phyloP scores from a whole-genome alignment of 1,140 invertebrate genomes.

The Drosophila paulistorum region DNA sequence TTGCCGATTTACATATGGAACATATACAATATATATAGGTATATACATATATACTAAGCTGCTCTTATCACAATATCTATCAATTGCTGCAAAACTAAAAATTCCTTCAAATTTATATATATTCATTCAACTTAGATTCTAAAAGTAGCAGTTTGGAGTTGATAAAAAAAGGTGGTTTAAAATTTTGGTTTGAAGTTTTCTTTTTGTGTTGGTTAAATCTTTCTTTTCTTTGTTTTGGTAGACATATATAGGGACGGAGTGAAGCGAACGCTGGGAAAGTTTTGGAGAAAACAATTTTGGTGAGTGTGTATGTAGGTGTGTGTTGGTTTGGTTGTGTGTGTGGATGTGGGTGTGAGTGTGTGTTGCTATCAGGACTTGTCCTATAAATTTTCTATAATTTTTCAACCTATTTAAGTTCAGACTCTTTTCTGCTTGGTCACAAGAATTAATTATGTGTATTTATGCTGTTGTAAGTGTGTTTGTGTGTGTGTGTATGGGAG shows the following conservation, averaged over 20 bases:
- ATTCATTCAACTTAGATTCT: constrained; percentile 11
- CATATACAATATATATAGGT: not conserved
- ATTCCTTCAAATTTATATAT: not conserved
- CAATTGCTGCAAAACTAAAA: constrained; percentile 1
- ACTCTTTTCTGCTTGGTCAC: constrained; percentile 78
- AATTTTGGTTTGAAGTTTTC: not conserved
- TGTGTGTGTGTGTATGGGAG: constrained; percentile 15
- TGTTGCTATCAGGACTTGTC: constrained; percentile 10
- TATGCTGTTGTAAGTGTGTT: not conserved
- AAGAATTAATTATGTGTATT: constrained; percentile 50
- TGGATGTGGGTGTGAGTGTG: not conserved
- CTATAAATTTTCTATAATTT: constrained; percentile 33
- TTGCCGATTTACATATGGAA: not conserved
- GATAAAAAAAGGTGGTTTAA: constrained; percentile 23
- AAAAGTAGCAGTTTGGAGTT: constrained; percentile 19
- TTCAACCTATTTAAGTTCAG: constrained; percentile 76
- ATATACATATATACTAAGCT: constrained; percentile 6
- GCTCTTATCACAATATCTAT: constrained; percentile 7
- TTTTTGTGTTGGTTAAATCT: not conserved
- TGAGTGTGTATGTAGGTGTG: not conserved
- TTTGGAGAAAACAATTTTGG: not conserved
- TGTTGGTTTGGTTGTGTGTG: not conserved
- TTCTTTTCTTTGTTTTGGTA: constrained; percentile 1
- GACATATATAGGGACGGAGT: constrained; percentile 56
- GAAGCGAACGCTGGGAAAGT: constrained; percentile 58